Evolutionary conservation across 1,140 invertebrate species (phyloP), one percentile per base, ranked within the genome.

Genomic region (Spodoptera frugiperda): DNA sequence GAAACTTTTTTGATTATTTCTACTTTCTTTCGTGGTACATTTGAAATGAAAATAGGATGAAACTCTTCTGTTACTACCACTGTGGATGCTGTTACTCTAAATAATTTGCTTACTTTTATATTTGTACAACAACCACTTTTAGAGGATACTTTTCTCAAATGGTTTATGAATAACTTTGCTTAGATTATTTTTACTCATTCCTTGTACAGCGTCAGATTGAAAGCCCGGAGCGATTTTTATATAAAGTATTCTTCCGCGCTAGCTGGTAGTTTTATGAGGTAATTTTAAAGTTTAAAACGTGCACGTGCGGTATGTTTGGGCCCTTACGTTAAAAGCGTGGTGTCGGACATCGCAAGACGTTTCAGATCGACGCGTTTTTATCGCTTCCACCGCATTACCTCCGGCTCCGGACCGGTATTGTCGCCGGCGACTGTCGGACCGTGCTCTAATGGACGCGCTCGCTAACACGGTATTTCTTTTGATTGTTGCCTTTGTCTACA

Each of bases 1-100:
- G 33, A 17, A 44, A 63, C 33, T 44, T 63, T 63, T 63, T 63
- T 63, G 59, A 63, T 44, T 61, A 61, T 61, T 61, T 61, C 57
- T 44, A 17, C 15, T 46, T 63, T 63, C 59, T 63, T 59, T 63
- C 44, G 59, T 46, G 11, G 15, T 44, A 11, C 30, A 44, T 17
- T 63, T 63, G n/a, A 10, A 11, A 17, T 1, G 30, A 63, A 44
- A 17, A 15, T 5, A 39, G 55, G 57, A 30, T 9, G 5, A 33
- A 33, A 12, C 33, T 4, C 3, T 39, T 1, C 4, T 39, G 33
- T 39, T 9, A 10, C 33, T 39, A 8, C 33, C 4, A 39, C 1
- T 39, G 33, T 39, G 33, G 33, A 39, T 39, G 1, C 33, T 39
- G 2, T 39, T 25, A 25, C 25, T 25, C 25, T 25, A 25, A 25